These are phyloP conservation scores for Strix aluco DNA, from an alignment of 2,113 vertebrate genomes.

Conservation along the genomic window DNA sequence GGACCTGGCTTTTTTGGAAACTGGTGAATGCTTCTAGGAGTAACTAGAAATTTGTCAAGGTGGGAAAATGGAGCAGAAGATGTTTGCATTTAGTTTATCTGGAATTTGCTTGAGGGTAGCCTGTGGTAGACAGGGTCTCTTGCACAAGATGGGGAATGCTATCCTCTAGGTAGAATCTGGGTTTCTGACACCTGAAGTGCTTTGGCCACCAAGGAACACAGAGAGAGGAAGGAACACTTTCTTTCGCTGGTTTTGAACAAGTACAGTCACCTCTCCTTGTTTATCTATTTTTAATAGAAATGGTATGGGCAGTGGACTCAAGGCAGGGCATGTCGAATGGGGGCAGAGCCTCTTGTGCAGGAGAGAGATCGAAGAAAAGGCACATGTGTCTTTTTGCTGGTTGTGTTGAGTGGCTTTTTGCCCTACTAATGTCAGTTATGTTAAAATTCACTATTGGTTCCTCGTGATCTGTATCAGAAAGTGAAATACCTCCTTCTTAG, in stretches of 20 bases:
- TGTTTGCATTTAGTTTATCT: neutral
- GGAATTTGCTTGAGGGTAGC: neutral
- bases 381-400: rapidly evolving
- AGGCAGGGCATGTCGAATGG: rapidly evolving
- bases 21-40: neutral
- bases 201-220: neutral
- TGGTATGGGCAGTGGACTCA: neutral
- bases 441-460: neutral
- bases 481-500: neutral
- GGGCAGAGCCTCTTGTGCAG: neutral
- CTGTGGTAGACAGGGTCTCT: neutral
- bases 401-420: neutral
- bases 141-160: neutral
- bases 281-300: neutral
- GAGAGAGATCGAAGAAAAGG: neutral
- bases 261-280: neutral
- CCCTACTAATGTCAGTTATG: neutral
- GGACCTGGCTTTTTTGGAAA: neutral
- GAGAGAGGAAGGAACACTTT: neutral
- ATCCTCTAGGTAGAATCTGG: neutral
- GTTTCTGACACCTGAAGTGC: neutral
- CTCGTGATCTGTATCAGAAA: neutral
- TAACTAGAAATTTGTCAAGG: neutral
- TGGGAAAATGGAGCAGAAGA: neutral
- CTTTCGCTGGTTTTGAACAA: neutral